Percentiles rank a stretch among this genome's conserved stretches.
These are phyloP conservation scores for Neostethus bicornis DNA, from an alignment of 2,797 vertebrate genomes.

Conservation along the genomic window DNA sequence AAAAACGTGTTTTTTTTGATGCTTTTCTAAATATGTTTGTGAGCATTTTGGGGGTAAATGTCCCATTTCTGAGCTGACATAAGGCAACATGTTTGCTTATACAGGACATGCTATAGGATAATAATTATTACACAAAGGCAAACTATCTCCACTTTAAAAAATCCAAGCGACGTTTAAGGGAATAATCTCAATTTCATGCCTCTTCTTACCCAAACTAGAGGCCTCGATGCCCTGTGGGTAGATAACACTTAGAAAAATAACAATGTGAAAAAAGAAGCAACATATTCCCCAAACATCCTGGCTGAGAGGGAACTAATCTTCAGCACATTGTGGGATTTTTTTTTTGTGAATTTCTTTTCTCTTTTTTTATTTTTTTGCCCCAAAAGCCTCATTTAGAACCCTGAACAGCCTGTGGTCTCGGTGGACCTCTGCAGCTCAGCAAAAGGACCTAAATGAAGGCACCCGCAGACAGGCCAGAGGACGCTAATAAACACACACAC, in stretches of 20 bases:
- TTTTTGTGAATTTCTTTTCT: conserved; percentile 49
- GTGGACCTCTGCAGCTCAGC: conserved; percentile 61
- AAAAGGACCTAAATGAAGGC: conserved; percentile 70
- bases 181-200: conserved; percentile 80
- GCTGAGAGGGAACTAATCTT: conserved; percentile 66
- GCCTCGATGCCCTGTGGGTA: conserved; percentile 73
- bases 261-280: conserved; percentile 63
- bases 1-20: no score
- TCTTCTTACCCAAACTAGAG: conserved; percentile 50
- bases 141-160: no score
- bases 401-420: conserved; percentile 68
- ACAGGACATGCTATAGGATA: no score
- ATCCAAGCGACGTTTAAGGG: conserved; percentile 68
- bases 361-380: conserved; percentile 55
- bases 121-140: no score
- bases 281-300: conserved; percentile 72
- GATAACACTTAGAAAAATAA: conserved; percentile 66
- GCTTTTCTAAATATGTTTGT: no score
- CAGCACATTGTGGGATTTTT: conserved; percentile 68
- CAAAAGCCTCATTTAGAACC: conserved; percentile 74
- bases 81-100: no score
- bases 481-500: conserved; percentile 67
- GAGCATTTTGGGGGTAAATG: no score
- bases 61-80: no score
- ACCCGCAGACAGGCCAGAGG: conserved; percentile 64